These are phyloP conservation scores for Clamator glandarius DNA, from an alignment of 2,797 vertebrate genomes.

Conservation along the genomic window DNA sequence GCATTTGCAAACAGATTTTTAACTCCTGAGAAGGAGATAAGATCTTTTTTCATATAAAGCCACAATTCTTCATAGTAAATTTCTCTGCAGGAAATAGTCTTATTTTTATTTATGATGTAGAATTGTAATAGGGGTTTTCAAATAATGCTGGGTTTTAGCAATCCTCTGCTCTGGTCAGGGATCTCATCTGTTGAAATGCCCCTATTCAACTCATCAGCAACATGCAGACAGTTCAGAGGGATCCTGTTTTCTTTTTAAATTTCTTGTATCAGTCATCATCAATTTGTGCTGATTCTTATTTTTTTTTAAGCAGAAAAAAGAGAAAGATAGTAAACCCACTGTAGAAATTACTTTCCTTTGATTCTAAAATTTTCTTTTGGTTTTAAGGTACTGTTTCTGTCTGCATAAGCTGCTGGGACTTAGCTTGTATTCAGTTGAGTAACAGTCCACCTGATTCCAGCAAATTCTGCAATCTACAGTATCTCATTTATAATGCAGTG, in stretches of 20 bases:
- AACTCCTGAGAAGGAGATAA: not conserved
- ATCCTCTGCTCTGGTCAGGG: not conserved
- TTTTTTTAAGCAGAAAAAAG: not conserved
- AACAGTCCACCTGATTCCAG: not conserved
- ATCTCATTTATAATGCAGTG: slow-evolving; percentile 11
- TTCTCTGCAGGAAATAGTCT: not conserved
- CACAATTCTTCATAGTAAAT: not conserved
- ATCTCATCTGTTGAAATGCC: not conserved
- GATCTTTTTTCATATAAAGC: not conserved
- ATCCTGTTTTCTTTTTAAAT: not conserved
- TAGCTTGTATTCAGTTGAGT: not conserved
- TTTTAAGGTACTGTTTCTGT: not conserved
- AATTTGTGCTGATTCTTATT: not conserved
- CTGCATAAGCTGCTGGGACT: not conserved
- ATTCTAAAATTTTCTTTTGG: not conserved
- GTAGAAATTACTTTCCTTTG: not conserved
- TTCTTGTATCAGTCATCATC: not conserved
- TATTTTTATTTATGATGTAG: not conserved
- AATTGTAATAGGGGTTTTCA: not conserved
- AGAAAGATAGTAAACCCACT: not conserved
- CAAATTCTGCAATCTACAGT: not conserved
- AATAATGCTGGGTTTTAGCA: not conserved
- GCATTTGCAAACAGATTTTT: not conserved
- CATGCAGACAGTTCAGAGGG: not conserved
- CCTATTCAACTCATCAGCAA: not conserved